Conservation (phyloP, 2,113 vertebrate genomes). For the Pomatostomus ruficeps region DNA sequence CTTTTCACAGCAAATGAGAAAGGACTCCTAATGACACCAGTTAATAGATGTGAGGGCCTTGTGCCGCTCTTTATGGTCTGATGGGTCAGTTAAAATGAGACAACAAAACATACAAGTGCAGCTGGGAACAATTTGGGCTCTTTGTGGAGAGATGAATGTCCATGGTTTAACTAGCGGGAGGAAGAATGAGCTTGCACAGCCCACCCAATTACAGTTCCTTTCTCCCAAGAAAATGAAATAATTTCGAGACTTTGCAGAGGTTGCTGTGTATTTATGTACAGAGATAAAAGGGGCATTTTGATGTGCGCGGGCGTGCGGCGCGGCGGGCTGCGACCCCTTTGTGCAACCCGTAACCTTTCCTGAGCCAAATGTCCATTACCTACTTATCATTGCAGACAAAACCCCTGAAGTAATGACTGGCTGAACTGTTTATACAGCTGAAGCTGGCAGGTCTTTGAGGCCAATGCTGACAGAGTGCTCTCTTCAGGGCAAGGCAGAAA, state of each 20-base stretch:
- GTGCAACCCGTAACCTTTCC: not conserved
- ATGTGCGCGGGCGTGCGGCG: accelerated
- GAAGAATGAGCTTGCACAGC: not conserved
- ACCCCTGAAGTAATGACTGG: not conserved
- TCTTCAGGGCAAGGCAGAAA: not conserved
- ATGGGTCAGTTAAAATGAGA: conserved; percentile 39
- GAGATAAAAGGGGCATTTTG: not conserved
- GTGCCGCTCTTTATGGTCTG: not conserved
- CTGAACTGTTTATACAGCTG: not conserved
- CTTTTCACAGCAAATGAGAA: not conserved
- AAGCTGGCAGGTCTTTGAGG: not conserved
- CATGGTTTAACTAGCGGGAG: not conserved
- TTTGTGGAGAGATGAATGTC: conserved; percentile 30
- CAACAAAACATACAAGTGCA: not conserved
- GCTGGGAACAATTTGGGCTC: conserved; percentile 3
- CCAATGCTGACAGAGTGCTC: not conserved
- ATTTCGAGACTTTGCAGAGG: not conserved
- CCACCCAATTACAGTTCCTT: not conserved
- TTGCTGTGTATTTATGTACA: not conserved
- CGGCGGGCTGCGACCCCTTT: not conserved
- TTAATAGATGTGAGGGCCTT: conserved; percentile 6
- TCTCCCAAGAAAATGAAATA: not conserved
- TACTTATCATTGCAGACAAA: not conserved
- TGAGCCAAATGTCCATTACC: not conserved
- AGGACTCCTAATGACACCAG: conserved; percentile 25